A percentile compares a stretch with the other conserved stretches of the same genome.
These are phyloP conservation scores for Sinocyclocheilus anophthalmus DNA, from an alignment of 2,113 vertebrate genomes.

Conservation along the genomic window DNA sequence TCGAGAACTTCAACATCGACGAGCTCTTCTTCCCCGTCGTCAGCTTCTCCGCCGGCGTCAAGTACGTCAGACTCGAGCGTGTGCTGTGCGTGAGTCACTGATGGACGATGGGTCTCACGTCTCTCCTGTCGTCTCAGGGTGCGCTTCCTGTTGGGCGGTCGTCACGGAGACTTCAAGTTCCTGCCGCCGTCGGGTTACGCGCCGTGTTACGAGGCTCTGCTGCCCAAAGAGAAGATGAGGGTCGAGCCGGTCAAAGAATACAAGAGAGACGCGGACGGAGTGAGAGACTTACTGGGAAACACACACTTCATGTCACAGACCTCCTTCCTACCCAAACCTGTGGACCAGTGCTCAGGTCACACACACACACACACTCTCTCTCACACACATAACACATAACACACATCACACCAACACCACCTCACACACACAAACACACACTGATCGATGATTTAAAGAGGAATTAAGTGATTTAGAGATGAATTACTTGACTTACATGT, in stretches of 20 bases:
- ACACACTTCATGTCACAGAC: slow-evolving; percentile 90
- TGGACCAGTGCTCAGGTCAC: slow-evolving; percentile 96
- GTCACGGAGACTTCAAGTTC: slow-evolving; percentile 98
- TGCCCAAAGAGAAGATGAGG: slow-evolving; percentile 95
- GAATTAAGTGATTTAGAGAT: no score
- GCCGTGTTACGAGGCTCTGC: slow-evolving; percentile 92
- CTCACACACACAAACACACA: not conserved
- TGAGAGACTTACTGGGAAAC: slow-evolving; percentile 91
- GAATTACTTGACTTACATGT: no score
- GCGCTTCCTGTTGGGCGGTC: slow-evolving; percentile 92
- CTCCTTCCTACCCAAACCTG: slow-evolving; percentile 93
- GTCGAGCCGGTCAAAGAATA: slow-evolving; percentile 96
- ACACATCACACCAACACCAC: no score
- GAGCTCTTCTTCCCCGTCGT: slow-evolving; percentile 95
- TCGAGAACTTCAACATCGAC: slow-evolving; percentile 95
- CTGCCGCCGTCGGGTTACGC: slow-evolving; percentile 93
- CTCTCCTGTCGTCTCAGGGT: slow-evolving; percentile 60
- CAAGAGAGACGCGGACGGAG: slow-evolving; percentile 87
- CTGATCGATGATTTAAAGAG: no score
- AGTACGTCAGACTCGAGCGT: slow-evolving; percentile 78
- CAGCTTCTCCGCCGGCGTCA: slow-evolving; percentile 96
- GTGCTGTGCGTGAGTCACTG: no score
- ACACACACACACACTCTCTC: not conserved
- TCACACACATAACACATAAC: no score
- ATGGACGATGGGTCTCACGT: no score